A percentile compares a stretch with the other conserved stretches of the same genome.
Conservation (phyloP, 2,113 vertebrate species). For the Paramormyrops kingsleyae region DNA sequence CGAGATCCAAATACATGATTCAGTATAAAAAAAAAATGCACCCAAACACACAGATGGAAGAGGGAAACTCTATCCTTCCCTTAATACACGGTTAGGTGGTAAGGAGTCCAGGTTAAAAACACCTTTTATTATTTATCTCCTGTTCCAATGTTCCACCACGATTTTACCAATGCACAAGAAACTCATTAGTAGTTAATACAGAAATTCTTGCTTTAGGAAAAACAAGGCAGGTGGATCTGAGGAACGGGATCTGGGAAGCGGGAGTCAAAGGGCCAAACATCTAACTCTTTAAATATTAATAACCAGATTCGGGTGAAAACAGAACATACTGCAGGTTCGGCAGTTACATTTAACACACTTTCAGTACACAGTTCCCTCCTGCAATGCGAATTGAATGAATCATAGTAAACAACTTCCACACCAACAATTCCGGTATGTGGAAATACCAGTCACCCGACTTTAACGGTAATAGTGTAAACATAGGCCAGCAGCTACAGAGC, state of each 20-base stretch:
- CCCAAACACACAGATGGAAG: neutral
- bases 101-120: neutral
- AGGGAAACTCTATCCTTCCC: neutral
- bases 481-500: neutral
- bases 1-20: neutral
- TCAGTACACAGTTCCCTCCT: neutral
- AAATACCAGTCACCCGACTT: neutral
- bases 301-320: neutral
- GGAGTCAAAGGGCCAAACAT: neutral
- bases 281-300: neutral
- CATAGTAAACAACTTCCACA: neutral
- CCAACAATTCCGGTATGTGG: neutral
- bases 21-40: neutral
- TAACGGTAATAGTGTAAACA: neutral
- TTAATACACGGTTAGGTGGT: neutral
- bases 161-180: neutral
- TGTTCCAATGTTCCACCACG: neutral
- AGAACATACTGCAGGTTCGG: neutral
- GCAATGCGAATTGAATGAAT: neutral
- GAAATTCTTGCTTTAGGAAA: neutral
- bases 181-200: neutral
- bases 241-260: neutral
- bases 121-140: neutral
- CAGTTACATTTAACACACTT: neutral
- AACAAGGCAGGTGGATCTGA: neutral